phyloP scores from a whole-genome alignment of 2,888 invertebrate genomes.

The Cactoblastis cactorum region DNA sequence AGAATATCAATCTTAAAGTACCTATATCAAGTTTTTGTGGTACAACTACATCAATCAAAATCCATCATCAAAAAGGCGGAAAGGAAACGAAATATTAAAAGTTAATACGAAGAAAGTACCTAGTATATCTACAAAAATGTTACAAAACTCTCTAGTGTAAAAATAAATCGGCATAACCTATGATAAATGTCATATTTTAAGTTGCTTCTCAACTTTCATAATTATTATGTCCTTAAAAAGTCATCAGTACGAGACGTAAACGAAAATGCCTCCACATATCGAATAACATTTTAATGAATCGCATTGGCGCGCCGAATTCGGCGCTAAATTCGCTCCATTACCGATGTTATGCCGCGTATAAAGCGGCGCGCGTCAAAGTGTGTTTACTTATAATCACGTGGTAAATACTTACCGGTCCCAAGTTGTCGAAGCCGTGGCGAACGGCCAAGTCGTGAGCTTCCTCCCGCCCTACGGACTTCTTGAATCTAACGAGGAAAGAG shows the following conservation, averaged over 20 bases:
- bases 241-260: too few species aligned
- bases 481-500: constrained; percentile 95
- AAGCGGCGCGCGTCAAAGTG: constrained; percentile 35
- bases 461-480: constrained; percentile 85
- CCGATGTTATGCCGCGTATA: constrained; percentile 29
- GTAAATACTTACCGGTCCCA: constrained; percentile 91
- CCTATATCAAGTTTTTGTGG: not conserved
- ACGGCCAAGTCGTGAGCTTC: constrained; percentile 90
- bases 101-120: not conserved
- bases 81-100: not conserved
- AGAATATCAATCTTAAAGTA: too few species aligned
- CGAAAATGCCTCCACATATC: not conserved
- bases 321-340: constrained; percentile 24
- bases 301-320: too few species aligned
- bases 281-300: constrained; percentile 24
- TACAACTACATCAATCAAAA: not conserved
- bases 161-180: not conserved
- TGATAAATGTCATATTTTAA: too few species aligned
- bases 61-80: not conserved
- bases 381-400: constrained; percentile 75
- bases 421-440: constrained; percentile 95
- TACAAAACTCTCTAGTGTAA: not conserved
- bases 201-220: not conserved
- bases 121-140: not conserved
- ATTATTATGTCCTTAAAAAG: too few species aligned